Conservation (phyloP, 2,888 invertebrate species). For the Eremobia ochroleuca region DNA sequence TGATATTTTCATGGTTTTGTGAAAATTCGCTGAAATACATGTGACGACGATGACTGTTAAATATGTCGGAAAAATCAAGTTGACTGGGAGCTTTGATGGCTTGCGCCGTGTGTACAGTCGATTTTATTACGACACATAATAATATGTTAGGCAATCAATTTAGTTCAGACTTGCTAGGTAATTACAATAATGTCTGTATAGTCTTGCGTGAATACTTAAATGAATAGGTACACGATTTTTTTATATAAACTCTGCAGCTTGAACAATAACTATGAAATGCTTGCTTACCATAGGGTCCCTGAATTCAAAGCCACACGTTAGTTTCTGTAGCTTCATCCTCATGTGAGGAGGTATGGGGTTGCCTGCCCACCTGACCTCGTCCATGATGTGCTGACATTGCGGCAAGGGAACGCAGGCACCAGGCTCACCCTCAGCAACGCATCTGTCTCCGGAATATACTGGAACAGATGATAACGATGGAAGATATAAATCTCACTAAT, state of each 20-base stretch:
- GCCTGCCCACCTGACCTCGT: conserved; percentile 77
- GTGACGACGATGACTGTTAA: neutral
- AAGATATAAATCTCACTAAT: too few species aligned
- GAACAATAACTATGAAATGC: neutral
- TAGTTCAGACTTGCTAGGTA: neutral
- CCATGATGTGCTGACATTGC: conserved; percentile 73
- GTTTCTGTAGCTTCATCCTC: conserved; percentile 73
- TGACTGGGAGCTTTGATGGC: neutral
- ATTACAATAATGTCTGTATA: neutral
- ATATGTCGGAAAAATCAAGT: neutral
- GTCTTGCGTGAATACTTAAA: neutral
- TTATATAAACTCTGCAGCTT: neutral
- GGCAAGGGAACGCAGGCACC: conserved; percentile 75
- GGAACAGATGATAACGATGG: conserved; percentile 22
- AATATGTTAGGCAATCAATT: neutral
- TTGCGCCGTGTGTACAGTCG: too few species aligned
- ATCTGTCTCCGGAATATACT: conserved; percentile 75
- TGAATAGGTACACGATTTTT: neutral
- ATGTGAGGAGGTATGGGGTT: conserved; percentile 77
- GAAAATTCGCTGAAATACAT: neutral
- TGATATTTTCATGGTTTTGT: neutral
- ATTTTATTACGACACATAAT: too few species aligned
- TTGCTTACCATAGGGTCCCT: conserved; percentile 79
- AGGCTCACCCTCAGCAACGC: conserved; percentile 53
- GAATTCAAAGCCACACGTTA: conserved; percentile 79